Percentiles rank a stretch among this genome's conserved stretches.
Evolutionary conservation across 2,888 invertebrate species (phyloP).

Genomic region (Zelleria hepariella): DNA sequence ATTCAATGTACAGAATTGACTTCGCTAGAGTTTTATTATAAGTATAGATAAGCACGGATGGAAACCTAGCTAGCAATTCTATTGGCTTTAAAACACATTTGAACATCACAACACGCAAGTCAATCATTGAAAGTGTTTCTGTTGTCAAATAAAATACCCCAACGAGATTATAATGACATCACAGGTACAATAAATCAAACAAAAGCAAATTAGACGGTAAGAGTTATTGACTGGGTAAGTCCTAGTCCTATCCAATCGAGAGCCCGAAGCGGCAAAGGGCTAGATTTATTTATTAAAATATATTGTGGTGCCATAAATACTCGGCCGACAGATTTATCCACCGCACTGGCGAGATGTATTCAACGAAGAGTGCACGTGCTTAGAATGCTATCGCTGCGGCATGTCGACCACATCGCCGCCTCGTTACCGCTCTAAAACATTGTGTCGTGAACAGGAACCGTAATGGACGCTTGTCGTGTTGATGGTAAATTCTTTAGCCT

Average conservation of each 20-base stretch:
- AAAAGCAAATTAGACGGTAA: not conserved
- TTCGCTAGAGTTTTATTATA: too few relatives aligned
- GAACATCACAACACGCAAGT: not conserved
- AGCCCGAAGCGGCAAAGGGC: constrained; percentile 4
- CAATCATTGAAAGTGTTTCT: not conserved
- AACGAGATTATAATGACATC: not conserved
- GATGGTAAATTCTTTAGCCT: not conserved
- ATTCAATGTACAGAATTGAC: too few relatives aligned
- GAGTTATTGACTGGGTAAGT: not conserved
- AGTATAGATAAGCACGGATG: not conserved
- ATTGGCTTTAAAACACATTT: not conserved
- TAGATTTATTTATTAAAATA: constrained; percentile 8
- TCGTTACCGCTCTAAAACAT: not conserved
- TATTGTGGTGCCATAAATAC: constrained; percentile 19
- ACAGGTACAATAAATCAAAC: not conserved
- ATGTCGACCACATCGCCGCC: not conserved
- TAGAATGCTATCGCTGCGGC: not conserved
- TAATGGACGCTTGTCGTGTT: not conserved
- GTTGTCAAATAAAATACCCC: not conserved
- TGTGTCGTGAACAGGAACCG: not conserved
- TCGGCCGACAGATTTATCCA: constrained; percentile 14
- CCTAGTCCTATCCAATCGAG: constrained; percentile 4
- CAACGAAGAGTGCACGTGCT: constrained; percentile 16
- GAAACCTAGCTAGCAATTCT: not conserved
- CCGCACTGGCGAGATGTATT: constrained; percentile 13